phyloP scores from a whole-genome alignment of 2,113 vertebrate genomes.

The Uropsilus gracilis region DNA sequence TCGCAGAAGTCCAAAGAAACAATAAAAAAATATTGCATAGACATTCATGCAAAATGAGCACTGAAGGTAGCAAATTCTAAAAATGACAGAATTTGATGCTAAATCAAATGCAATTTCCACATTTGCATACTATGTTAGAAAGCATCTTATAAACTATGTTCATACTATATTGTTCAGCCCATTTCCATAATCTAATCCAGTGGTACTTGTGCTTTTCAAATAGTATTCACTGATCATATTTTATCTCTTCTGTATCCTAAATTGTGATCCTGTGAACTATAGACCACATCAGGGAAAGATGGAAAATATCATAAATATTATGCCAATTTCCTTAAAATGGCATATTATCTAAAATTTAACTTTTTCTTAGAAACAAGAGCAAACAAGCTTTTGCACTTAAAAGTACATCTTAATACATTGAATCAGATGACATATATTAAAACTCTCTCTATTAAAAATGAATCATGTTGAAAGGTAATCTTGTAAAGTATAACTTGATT shows the following conservation, averaged over 20 bases:
- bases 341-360: constrained; percentile 66
- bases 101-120: constrained; percentile 75
- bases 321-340: constrained; percentile 71
- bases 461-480: constrained; percentile 30
- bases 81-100: constrained; percentile 76
- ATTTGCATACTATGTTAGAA: constrained; percentile 78
- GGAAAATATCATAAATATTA: constrained; percentile 76
- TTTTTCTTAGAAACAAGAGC: constrained; percentile 51
- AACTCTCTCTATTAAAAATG: not conserved
- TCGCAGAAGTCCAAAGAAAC: not conserved
- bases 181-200: constrained; percentile 83
- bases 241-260: constrained; percentile 72
- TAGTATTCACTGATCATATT: constrained; percentile 77
- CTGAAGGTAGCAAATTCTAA: constrained; percentile 75
- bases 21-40: constrained; percentile 63
- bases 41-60: constrained; percentile 72
- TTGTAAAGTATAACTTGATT: not conserved
- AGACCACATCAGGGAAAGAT: constrained; percentile 67
- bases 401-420: not conserved
- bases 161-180: constrained; percentile 78
- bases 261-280: constrained; percentile 66
- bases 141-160: constrained; percentile 74
- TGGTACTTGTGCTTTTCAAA: constrained; percentile 75
- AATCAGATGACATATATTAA: not conserved
- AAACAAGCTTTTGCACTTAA: constrained; percentile 30